phyloP scores from a whole-genome alignment of 2,888 invertebrate species.

The Oscheius onirici region DNA sequence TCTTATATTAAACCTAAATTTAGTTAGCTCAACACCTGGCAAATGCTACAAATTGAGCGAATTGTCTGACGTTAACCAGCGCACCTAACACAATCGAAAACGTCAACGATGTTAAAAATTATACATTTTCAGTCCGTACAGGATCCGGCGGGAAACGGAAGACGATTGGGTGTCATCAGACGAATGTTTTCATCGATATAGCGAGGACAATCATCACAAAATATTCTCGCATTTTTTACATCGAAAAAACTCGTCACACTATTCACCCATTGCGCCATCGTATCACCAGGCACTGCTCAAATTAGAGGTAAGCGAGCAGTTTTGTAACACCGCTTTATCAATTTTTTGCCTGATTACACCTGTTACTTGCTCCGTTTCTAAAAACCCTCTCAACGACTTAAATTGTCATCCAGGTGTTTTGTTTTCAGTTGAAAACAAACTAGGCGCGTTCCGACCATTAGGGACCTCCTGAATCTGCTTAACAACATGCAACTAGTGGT shows the following conservation, averaged over 20 bases:
- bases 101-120: background rate
- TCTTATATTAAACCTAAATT: background rate
- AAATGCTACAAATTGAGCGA: constrained; percentile 1
- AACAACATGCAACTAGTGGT: no score
- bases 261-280: constrained; percentile 69
- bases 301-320: constrained; percentile 57
- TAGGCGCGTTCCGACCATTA: constrained; percentile 26
- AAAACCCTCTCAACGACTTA: constrained; percentile 23
- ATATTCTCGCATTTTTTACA: constrained; percentile 67
- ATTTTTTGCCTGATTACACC: background rate
- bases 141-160: constrained; percentile 29
- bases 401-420: constrained; percentile 15
- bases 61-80: background rate
- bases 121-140: constrained; percentile 29
- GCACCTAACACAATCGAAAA: background rate
- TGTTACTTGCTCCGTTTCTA: background rate
- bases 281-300: constrained; percentile 68
- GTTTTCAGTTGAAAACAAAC: constrained; percentile 35
- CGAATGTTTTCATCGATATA: constrained; percentile 65
- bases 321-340: background rate
- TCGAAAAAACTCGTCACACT: constrained; percentile 69
- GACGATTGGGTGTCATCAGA: constrained; percentile 45
- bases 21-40: background rate
- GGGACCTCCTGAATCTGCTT: no score
- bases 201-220: constrained; percentile 58